Conservation (phyloP, 2,797 vertebrate species). For the Danio jaintianensis region DNA sequence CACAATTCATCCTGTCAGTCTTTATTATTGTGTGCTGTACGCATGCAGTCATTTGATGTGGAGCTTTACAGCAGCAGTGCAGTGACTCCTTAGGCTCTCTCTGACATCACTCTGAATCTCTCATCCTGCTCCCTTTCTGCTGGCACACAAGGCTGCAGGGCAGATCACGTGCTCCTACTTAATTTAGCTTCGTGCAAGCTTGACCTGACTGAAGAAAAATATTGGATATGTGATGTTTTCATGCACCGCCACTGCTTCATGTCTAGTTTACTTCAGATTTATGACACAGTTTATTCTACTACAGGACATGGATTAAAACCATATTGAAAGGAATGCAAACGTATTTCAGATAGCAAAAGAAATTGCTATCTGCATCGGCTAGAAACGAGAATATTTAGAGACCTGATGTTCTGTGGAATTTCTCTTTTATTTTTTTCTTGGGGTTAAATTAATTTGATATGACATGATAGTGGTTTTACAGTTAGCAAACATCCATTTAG, state of each 20-base stretch:
- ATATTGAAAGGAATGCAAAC: neutral
- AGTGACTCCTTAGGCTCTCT: conserved; percentile 25
- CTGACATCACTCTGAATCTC: conserved; percentile 10
- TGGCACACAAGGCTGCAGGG: neutral
- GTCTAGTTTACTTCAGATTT: neutral
- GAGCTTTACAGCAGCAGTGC: conserved; percentile 15
- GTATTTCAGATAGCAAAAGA: neutral
- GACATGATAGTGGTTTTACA: too few species aligned
- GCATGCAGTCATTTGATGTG: neutral
- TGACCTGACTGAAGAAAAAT: conserved; percentile 36
- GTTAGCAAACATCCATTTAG: too few species aligned
- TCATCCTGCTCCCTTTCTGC: conserved; percentile 11
- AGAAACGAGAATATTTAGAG: neutral
- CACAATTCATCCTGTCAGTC: neutral
- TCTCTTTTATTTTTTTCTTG: too few species aligned
- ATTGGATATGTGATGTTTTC: neutral
- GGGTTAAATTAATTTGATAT: too few species aligned
- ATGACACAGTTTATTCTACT: neutral
- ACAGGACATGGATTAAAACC: neutral
- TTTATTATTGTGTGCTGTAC: conserved; percentile 2
- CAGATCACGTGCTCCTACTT: conserved; percentile 33
- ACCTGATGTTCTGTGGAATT: neutral
- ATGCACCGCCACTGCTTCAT: conserved; percentile 35
- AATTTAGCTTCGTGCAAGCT: conserved; percentile 29
- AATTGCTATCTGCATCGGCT: neutral